phyloP scores from a whole-genome alignment of 2,113 vertebrate genomes.

The Taurulus bubalis region DNA sequence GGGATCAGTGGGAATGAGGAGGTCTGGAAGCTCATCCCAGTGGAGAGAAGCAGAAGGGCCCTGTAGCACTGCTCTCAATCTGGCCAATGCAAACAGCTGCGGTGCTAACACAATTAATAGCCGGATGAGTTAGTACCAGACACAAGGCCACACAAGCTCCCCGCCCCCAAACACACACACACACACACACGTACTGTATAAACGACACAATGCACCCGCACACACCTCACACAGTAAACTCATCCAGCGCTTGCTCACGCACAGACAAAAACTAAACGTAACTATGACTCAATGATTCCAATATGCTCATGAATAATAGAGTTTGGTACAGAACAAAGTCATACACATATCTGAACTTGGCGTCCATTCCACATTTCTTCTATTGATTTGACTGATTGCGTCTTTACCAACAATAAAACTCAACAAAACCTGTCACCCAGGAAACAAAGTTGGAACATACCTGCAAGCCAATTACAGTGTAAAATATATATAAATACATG shows the following conservation, averaged over 20 bases:
- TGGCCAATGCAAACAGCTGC: slow-evolving; percentile 94
- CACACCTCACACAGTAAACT: slow-evolving; percentile 36
- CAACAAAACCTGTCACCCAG: background rate
- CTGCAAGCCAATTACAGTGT: no score
- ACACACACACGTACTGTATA: slow-evolving; percentile 29
- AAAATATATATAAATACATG: no score
- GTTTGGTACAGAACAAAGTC: background rate
- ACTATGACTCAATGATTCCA: slow-evolving; percentile 11
- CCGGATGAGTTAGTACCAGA: slow-evolving; percentile 97
- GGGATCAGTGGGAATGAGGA: slow-evolving; percentile 86
- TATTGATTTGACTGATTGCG: background rate
- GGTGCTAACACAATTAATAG: slow-evolving; percentile 96
- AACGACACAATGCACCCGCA: slow-evolving; percentile 48
- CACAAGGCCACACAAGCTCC: slow-evolving; percentile 84
- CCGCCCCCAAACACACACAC: slow-evolving; percentile 26
- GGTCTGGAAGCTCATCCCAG: slow-evolving; percentile 89
- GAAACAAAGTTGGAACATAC: background rate
- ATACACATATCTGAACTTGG: background rate
- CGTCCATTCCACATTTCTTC: background rate
- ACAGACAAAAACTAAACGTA: background rate
- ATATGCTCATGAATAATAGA: slow-evolving; percentile 10
- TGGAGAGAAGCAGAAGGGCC: slow-evolving; percentile 94
- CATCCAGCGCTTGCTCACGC: slow-evolving; percentile 28
- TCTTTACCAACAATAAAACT: background rate
- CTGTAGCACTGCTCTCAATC: slow-evolving; percentile 92